Evolutionary conservation across 37 sponge, comb jelly and placozoan genomes (phyloP).

Genomic region (Chondrosia reniformis): DNA sequence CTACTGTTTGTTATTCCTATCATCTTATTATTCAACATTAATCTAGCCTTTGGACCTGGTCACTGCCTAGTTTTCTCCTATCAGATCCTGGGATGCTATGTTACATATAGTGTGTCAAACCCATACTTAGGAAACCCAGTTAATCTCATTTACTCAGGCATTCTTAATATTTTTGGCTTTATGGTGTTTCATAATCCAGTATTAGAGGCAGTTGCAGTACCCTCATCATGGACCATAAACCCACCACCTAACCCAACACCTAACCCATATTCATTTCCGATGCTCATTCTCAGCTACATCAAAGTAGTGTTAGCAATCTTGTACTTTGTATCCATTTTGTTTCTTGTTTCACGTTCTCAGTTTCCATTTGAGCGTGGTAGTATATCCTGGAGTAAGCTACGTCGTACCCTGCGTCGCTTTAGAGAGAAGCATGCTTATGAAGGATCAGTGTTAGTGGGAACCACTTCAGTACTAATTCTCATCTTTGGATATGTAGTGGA

Average conservation of each 20-base stretch:
- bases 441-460: not conserved
- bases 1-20: not conserved
- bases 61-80: slow-evolving; percentile 1
- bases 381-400: not conserved
- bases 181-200: not conserved
- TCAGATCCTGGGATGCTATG: slow-evolving; percentile 21
- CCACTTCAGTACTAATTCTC: not conserved
- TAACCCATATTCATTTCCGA: not conserved
- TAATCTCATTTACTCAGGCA: not conserved
- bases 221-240: not conserved
- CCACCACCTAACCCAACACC: not conserved
- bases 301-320: not conserved
- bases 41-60: slow-evolving; percentile 10
- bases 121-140: too few species aligned
- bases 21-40: slow-evolving; percentile 13
- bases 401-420: not conserved
- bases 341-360: not conserved
- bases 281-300: not conserved
- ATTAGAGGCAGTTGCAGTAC: not conserved
- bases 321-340: not conserved
- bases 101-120: too few species aligned
- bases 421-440: not conserved
- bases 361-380: not conserved
- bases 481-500: not conserved
- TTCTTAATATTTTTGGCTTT: not conserved